A percentile compares a stretch with the other conserved stretches of the same genome.
phyloP scores from a whole-genome alignment of 2,888 invertebrate species.

The Punctoribates punctum region DNA sequence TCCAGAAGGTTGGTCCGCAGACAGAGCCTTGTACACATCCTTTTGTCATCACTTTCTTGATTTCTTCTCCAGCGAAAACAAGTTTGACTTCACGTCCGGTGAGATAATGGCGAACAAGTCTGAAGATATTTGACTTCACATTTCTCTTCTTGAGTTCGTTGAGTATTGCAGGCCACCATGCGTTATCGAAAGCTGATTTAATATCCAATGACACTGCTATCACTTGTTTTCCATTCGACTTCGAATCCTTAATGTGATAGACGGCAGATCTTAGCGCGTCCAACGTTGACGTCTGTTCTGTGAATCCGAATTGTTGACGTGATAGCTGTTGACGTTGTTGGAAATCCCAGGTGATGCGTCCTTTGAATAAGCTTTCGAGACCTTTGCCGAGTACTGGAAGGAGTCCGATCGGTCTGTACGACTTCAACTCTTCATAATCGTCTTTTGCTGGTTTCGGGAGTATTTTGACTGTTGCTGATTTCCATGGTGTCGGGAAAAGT shows the following conservation, averaged over 20 bases:
- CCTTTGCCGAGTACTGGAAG: neutral
- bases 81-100: neutral
- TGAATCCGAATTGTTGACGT: constrained; percentile 34
- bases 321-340: constrained; percentile 1
- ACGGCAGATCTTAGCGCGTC: neutral
- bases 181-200: constrained; percentile 39
- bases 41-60: neutral
- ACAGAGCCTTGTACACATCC: constrained; percentile 38
- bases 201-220: constrained; percentile 37
- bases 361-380: neutral
- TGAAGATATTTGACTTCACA: neutral
- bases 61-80: neutral
- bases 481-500: neutral
- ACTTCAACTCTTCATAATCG: neutral
- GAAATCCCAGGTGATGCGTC: neutral
- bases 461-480: neutral
- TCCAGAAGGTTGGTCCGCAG: constrained; percentile 37
- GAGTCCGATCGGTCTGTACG: neutral
- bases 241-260: neutral
- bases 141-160: neutral
- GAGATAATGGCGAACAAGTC: constrained; percentile 4
- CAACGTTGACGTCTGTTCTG: constrained; percentile 19
- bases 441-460: neutral
- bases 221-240: neutral
- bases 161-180: constrained; percentile 29